phyloP scores from a whole-genome alignment of 2,888 invertebrate species.

The Augochlorella aurata region DNA sequence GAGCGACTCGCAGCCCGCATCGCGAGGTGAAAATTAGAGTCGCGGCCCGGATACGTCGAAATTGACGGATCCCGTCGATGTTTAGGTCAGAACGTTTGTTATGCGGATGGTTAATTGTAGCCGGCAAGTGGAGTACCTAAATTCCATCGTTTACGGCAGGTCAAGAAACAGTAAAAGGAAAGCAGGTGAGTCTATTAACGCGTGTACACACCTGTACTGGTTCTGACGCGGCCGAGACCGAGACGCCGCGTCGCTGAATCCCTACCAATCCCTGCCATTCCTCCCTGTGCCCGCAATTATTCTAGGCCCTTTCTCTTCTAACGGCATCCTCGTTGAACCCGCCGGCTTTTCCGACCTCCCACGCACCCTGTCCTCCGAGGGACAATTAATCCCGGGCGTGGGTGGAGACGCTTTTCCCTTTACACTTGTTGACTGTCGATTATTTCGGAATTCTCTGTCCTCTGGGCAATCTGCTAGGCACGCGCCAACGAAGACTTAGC shows the following conservation, averaged over 20 bases:
- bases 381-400: background rate
- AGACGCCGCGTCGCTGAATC: slow-evolving; percentile 34
- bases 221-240: slow-evolving; percentile 32
- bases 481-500: no score
- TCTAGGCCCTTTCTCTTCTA: slow-evolving; percentile 59
- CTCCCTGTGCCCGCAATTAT: slow-evolving; percentile 27
- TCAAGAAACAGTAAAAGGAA: slow-evolving; percentile 71
- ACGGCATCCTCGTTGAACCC: slow-evolving; percentile 36
- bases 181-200: slow-evolving; percentile 61
- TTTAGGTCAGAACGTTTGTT: slow-evolving; percentile 41
- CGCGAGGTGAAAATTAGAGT: background rate
- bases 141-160: slow-evolving; percentile 68
- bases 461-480: no score
- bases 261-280: slow-evolving; percentile 24
- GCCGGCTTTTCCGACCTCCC: slow-evolving; percentile 8
- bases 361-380: background rate
- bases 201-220: slow-evolving; percentile 37
- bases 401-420: background rate
- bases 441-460: background rate
- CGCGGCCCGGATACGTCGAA: background rate
- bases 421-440: background rate
- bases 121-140: slow-evolving; percentile 61
- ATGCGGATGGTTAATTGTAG: slow-evolving; percentile 48
- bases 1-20: background rate
- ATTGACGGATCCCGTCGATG: background rate